Percentiles rank a stretch among this genome's conserved stretches.
Evolutionary conservation across 2,888 invertebrate species (phyloP).

Genomic region (Microdon myrmicae): DNA sequence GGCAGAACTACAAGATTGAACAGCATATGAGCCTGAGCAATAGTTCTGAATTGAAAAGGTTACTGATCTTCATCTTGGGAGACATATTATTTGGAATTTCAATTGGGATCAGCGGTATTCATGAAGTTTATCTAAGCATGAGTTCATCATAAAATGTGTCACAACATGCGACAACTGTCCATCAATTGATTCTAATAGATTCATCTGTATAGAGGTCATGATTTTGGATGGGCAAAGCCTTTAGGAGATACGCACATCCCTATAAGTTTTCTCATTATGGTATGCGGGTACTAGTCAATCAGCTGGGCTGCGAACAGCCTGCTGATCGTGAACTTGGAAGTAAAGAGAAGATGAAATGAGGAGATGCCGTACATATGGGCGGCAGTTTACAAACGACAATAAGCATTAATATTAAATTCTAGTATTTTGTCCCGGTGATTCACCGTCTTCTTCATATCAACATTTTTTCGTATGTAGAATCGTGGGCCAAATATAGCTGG

Average conservation of each 20-base stretch:
- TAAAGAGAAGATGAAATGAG: constrained; percentile 8
- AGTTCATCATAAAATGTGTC: constrained; percentile 39
- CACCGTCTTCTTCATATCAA: no score
- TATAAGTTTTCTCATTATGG: no score
- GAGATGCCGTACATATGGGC: no score
- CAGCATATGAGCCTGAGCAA: constrained; percentile 11
- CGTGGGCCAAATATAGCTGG: no score
- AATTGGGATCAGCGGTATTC: constrained; percentile 39
- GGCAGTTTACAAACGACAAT: no score
- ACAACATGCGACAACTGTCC: constrained; percentile 29
- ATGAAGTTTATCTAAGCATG: constrained; percentile 37
- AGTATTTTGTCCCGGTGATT: neutral
- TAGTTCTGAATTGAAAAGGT: constrained; percentile 24
- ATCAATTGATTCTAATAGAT: constrained; percentile 45
- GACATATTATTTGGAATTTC: constrained; percentile 29
- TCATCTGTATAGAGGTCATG: constrained; percentile 31
- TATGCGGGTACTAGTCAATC: no score
- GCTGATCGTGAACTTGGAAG: constrained; percentile 24
- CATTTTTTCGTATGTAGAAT: no score
- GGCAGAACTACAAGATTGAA: constrained; percentile 31
- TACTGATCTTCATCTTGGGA: constrained; percentile 30
- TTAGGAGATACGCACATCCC: no score
- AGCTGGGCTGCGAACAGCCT: constrained; percentile 42
- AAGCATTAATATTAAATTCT: no score
- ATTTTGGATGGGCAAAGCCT: no score